Evolutionary conservation across 2,888 invertebrate genomes (phyloP).

Genomic region (Nemotelus nigrinus): DNA sequence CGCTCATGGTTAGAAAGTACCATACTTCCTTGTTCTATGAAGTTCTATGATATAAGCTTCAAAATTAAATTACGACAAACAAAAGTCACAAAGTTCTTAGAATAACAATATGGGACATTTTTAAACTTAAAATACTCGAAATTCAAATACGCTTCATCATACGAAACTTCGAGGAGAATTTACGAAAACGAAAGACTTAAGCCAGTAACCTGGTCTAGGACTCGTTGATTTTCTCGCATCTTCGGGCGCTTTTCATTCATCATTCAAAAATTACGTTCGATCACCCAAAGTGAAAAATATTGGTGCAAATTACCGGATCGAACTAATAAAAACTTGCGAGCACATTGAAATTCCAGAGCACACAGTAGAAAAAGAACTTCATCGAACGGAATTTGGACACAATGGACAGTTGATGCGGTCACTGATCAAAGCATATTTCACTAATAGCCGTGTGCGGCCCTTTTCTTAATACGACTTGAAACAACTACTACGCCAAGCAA

Average conservation of each 20-base stretch:
- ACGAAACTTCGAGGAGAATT: too few relatives aligned
- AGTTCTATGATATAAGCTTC: too few relatives aligned
- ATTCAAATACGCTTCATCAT: too few relatives aligned
- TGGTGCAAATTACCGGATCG: conserved; percentile 32
- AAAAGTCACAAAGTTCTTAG: too few relatives aligned
- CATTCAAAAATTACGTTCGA: conserved; percentile 28
- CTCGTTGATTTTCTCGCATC: neutral
- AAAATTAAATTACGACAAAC: too few relatives aligned
- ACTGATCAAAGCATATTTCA: conserved; percentile 45
- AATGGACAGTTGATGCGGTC: conserved; percentile 42
- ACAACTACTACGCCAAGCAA: neutral
- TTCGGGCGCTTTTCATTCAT: neutral
- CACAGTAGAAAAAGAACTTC: conserved; percentile 11
- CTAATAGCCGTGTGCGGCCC: conserved; percentile 44
- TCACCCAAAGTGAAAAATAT: conserved; percentile 41
- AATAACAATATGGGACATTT: too few relatives aligned
- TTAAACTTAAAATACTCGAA: too few relatives aligned
- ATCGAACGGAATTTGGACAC: conserved; percentile 33
- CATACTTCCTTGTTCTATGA: too few relatives aligned
- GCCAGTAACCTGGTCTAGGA: too few relatives aligned
- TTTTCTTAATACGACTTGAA: neutral
- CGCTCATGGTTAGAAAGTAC: too few relatives aligned
- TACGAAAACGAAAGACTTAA: too few relatives aligned
- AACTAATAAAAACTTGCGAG: conserved; percentile 35
- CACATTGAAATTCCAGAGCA: conserved; percentile 36